Base-by-base conservation (phyloP, 2,113 vertebrate species). In the Physeter macrocephalus region DNA sequence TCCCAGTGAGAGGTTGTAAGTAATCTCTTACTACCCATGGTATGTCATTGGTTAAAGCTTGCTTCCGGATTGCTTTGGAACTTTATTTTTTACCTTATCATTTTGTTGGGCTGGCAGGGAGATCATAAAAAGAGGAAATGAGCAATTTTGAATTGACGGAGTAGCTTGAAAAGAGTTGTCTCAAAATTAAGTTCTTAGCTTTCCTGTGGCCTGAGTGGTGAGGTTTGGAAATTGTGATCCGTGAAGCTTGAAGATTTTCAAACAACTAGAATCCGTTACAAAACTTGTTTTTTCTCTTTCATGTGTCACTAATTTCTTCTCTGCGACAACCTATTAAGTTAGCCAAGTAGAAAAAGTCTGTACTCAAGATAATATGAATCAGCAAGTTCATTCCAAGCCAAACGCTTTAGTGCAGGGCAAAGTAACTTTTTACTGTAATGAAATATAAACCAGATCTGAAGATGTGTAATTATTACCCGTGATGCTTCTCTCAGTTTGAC, bases 1-100 rank as follows among this genome's bases (percentile, higher is more conserved):
- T 93, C 97, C 36, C 93, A 52, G 81, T 61, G 17, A 39, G 90
- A 94, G 96, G 97, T 86, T 93, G 98, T 99, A 98, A 98, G 97
- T 98, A 96, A 64, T 17, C 12, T 59, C 96, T 69, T 59, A 31
- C 46, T 29, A 18, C 23, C 4, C 69, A 0, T 29, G 5, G 31
- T 34, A 3, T 87, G 93, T 88, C n/a, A 1, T 6, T 21, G 52
- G n/a, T 20, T n/a, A 34, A 21, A 2, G 23, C 71, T 81, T 71
- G 18, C 27, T 80, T 72, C 66, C 80, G 18, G 77, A 67, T 85
- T 80, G 49, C 31, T 64, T 83, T 14, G 2, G 31, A 66, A 36
- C 31, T 72, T 74, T 36, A 5, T 41, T 85, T 94, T 80, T 52
- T 57, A 57, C 1, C 7, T n/a, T 54, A 21, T 29, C 54, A 31